Conservation (phyloP, 2,797 vertebrate genomes). For the Jordanella pulchra region DNA sequence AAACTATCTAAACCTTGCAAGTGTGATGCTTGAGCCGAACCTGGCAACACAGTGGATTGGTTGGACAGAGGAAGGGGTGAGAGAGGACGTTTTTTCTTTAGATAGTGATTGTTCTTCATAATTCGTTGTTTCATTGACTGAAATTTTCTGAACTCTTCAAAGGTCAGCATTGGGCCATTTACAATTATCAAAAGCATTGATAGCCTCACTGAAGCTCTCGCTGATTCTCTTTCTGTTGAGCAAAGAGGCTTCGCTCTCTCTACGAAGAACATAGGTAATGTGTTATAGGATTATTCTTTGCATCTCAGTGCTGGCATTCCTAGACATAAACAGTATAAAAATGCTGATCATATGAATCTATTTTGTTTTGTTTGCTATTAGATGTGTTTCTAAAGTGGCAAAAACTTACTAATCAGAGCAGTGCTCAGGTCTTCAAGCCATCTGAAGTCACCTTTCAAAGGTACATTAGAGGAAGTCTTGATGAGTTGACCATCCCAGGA, state of each 20-base stretch:
- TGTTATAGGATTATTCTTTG: neutral
- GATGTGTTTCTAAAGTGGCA: slow-evolving; percentile 76
- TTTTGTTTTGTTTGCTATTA: slow-evolving; percentile 38
- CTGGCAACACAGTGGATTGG: slow-evolving; percentile 71
- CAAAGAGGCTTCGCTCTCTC: slow-evolving; percentile 73
- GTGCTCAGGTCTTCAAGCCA: slow-evolving; percentile 75
- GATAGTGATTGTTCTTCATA: neutral
- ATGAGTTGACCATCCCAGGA: slow-evolving; percentile 78
- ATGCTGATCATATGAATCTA: neutral
- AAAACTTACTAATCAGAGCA: slow-evolving; percentile 65
- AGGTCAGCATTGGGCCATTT: slow-evolving; percentile 75
- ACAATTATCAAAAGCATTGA: slow-evolving; percentile 78
- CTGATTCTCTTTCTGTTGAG: slow-evolving; percentile 69
- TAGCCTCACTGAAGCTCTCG: slow-evolving; percentile 73
- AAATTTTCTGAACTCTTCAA: slow-evolving; percentile 1
- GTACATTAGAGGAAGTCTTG: slow-evolving; percentile 45
- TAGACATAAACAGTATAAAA: neutral
- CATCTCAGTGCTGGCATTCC: neutral
- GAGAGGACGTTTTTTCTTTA: slow-evolving; percentile 6
- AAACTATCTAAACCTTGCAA: slow-evolving; percentile 76
- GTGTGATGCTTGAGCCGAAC: slow-evolving; percentile 73
- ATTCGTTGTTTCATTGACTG: neutral
- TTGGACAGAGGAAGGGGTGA: slow-evolving; percentile 68
- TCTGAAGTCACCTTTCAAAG: slow-evolving; percentile 52
- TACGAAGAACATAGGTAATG: slow-evolving; percentile 81